Evolutionary conservation across 1,140 invertebrate species (phyloP).

Genomic region (Bombus haemorrhoidalis): DNA sequence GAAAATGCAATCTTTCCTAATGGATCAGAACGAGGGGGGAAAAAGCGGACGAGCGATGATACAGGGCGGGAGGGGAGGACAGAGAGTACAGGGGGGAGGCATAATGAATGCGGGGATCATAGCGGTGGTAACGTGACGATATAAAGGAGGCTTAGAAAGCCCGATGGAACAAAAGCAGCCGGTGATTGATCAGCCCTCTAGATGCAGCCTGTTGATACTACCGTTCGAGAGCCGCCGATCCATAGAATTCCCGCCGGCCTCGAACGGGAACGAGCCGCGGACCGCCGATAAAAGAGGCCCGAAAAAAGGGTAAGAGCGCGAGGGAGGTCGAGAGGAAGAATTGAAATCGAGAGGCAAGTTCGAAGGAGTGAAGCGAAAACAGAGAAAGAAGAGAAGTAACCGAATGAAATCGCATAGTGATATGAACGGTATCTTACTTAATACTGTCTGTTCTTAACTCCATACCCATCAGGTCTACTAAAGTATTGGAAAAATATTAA

Average conservation of each 20-base stretch:
- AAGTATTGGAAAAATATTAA: too few species aligned
- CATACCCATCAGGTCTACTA: too few species aligned
- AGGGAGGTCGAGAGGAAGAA: conserved; percentile 20
- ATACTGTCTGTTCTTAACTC: too few species aligned
- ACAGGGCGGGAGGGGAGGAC: neutral
- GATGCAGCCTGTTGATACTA: conserved; percentile 72
- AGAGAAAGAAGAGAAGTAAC: neutral
- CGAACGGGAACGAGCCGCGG: conserved; percentile 42
- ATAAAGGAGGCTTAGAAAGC: conserved; percentile 70
- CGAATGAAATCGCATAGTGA: neutral
- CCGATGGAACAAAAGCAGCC: conserved; percentile 69
- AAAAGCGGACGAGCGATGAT: conserved; percentile 3
- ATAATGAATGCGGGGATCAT: conserved; percentile 70
- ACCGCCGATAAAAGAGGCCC: conserved; percentile 43
- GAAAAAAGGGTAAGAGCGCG: conserved; percentile 27
- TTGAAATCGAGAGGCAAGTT: neutral
- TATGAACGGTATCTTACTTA: too few species aligned
- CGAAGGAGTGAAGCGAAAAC: neutral
- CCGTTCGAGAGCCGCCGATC: conserved; percentile 52
- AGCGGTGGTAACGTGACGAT: conserved; percentile 64
- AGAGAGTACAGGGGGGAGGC: conserved; percentile 11
- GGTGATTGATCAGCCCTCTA: conserved; percentile 73
- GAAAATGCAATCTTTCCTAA: conserved; percentile 70
- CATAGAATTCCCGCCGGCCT: conserved; percentile 43
- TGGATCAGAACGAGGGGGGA: conserved; percentile 51